Conservation (phyloP, 1,140 invertebrate genomes). For the Colletes gigas region DNA sequence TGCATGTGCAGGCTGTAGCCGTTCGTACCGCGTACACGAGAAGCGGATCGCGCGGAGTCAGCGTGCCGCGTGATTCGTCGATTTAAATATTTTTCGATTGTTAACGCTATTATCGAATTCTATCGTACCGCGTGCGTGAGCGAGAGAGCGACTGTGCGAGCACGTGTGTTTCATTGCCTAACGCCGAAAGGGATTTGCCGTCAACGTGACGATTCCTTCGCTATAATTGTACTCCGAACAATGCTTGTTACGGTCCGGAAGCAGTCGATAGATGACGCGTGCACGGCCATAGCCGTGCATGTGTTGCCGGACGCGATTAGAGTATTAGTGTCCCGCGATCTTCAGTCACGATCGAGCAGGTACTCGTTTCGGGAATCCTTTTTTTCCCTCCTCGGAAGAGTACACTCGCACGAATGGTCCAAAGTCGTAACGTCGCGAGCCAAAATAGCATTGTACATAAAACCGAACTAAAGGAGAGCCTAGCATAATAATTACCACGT, state of each 20-base stretch:
- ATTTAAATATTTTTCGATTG: slow-evolving; percentile 66
- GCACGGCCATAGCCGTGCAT: neutral
- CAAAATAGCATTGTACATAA: slow-evolving; percentile 64
- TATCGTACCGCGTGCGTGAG: slow-evolving; percentile 45
- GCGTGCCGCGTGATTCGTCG: slow-evolving; percentile 31
- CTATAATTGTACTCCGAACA: slow-evolving; percentile 33
- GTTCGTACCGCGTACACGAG: slow-evolving; percentile 48
- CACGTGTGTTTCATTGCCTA: slow-evolving; percentile 52
- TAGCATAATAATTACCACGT: slow-evolving; percentile 67
- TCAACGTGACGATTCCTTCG: slow-evolving; percentile 42
- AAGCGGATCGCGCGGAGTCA: slow-evolving; percentile 26
- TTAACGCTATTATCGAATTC: slow-evolving; percentile 64
- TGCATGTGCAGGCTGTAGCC: neutral
- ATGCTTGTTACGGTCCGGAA: slow-evolving; percentile 36
- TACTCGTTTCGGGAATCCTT: slow-evolving; percentile 27
- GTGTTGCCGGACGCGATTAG: slow-evolving; percentile 34
- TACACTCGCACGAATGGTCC: slow-evolving; percentile 52
- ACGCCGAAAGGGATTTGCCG: slow-evolving; percentile 36
- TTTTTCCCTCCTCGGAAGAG: slow-evolving; percentile 25
- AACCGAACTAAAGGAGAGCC: slow-evolving; percentile 42
- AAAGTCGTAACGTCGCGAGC: slow-evolving; percentile 31
- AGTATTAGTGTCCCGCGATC: slow-evolving; percentile 45
- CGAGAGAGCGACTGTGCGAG: slow-evolving; percentile 8
- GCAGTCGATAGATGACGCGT: slow-evolving; percentile 30
- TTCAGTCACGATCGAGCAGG: slow-evolving; percentile 25